Evolutionary conservation across 2,113 vertebrate species (phyloP), one percentile per base, ranked within the genome.

Genomic region (Leptobrachium ailaonicum): DNA sequence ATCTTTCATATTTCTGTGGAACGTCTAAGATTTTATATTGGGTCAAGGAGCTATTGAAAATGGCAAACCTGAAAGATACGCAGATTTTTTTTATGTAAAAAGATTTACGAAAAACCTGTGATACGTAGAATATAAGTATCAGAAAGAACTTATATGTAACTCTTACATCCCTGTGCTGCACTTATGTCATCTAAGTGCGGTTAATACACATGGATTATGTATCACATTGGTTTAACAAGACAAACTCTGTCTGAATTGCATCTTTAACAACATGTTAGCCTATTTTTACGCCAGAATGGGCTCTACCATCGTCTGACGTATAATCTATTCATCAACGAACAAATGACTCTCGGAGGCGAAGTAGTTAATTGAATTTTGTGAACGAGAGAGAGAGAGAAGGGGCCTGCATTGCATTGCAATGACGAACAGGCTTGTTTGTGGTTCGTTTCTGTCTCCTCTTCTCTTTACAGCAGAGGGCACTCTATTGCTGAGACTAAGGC

Each of bases 381-480:
- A 86, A 85, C 82, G 83, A 83, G 85, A 82, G 43, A 68, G 83
- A 92, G 83, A 83, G 85, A 82, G 43, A 68, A 83, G 91, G 89
- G 82, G 90, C 64, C 79, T 81, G 71, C 64, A 62, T 62, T 89
- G 92, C 91, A 88, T 87, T 87, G 89, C 90, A 88, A 90, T 93
- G 93, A 90, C 91, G 91, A 90, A 87, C 84, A 87, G 86, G 41
- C 90, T 93, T 90, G 91, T 90, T 91, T 89, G 43, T 84, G 88
- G 89, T 88, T 85, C 87, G 84, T 64, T 84, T 90, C 89, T 86
- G 92, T 79, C 88, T 86, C 79, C 66, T 89, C 87, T 89, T 87
- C 89, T 93, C 90, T 90, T 90, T 93, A 92, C 93, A 93, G 93
- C 90, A 92, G 93, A 93, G 93, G 93, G 91, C 93, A 93, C 90